Evolutionary conservation across 2,797 vertebrate species (phyloP), one percentile per base, ranked within the genome.

Genomic region (Rhyacichthys aspro): DNA sequence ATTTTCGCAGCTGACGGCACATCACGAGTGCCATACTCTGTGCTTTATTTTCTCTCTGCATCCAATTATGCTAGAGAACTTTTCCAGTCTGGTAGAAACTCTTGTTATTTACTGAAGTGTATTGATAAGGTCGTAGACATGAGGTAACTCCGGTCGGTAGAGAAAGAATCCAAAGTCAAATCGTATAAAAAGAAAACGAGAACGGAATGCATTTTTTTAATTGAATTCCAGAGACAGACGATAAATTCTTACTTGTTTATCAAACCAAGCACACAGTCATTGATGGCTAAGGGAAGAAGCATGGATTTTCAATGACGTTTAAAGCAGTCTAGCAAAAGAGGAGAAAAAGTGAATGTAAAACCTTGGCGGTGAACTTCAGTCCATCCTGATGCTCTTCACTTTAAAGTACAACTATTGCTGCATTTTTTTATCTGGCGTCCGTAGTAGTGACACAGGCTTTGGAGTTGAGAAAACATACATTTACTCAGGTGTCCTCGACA

Each of bases 1-100:
- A 42, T 45, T 63, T 59, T 63, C 41, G 62, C 52, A 47, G 50
- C 67, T 66, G 68, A 68, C 70, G 60, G 45, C 18, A 34, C 47
- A 72, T 72, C 50, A 58, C 43, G 52, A 10, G 55, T 52, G 69
- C 55, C 42, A 47, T 54, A 15, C 38, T 37, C 36, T 14, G 50
- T 49, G 1, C 42, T 55, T 44, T 34, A 48, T n/a, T 15, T 16
- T 32, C 46, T 8, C 14, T 33, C 33, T 33, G 14, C 0, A 16
- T 34, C n/a, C 46, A 48, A 48, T 48, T 48, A 48, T 8, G 33
- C 46, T 48, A 15, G 28, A 14, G 15, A 48, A 48, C n/a, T n/a
- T n/a, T n/a, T n/a, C n/a, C n/a, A n/a, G n/a, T n/a, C n/a, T n/a
- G n/a, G n/a, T n/a, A n/a, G n/a, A n/a, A 34, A 48, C 37, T 9